phyloP scores from a whole-genome alignment of 2,888 invertebrate species.

The Hartigia nigra region DNA sequence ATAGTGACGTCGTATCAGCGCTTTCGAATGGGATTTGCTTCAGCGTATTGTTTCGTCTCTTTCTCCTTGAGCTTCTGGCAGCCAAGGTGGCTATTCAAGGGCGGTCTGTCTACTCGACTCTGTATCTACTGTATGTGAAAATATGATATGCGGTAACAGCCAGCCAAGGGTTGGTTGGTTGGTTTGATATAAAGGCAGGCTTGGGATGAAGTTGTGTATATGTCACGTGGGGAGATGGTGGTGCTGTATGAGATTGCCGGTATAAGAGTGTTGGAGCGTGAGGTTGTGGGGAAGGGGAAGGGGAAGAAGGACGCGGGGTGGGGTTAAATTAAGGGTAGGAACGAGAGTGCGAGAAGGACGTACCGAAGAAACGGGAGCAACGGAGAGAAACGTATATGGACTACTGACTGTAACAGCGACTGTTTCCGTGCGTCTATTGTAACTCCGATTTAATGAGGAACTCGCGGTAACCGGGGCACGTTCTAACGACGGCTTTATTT shows the following conservation, averaged over 20 bases:
- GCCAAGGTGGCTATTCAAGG: background rate
- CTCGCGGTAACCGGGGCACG: background rate
- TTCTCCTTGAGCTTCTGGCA: background rate
- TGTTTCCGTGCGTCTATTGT: background rate
- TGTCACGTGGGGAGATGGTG: background rate
- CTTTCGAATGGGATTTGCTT: constrained; percentile 2
- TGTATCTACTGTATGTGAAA: background rate
- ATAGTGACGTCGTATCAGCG: background rate
- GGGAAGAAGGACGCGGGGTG: no score
- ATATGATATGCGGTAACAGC: background rate
- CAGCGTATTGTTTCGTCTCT: background rate
- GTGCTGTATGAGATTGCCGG: background rate
- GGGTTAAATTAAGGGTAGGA: background rate
- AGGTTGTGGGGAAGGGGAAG: background rate
- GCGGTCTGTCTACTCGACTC: background rate
- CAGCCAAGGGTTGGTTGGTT: background rate
- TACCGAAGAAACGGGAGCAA: background rate
- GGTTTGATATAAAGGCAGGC: background rate
- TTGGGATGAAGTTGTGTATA: background rate
- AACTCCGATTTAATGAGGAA: background rate
- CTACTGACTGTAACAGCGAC: background rate
- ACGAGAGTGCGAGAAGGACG: background rate
- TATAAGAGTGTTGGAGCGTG: background rate
- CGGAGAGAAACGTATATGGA: background rate
- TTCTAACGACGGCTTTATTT: background rate